A percentile compares a stretch with the other conserved stretches of the same genome.
Evolutionary conservation across 2,797 vertebrate species (phyloP).

Genomic region (Fringilla coelebs): DNA sequence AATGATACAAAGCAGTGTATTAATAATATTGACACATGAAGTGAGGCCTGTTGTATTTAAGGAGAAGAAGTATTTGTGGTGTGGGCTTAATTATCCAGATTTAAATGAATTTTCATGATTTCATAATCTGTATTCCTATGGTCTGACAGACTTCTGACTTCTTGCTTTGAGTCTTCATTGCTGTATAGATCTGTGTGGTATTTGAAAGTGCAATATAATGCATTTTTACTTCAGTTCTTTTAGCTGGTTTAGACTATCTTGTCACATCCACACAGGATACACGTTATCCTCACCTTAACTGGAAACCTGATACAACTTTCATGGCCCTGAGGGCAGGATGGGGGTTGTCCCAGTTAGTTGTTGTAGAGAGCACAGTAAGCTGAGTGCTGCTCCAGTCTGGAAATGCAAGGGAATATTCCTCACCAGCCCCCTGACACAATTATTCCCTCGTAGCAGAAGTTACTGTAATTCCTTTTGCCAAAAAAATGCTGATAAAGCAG

Average conservation of each 20-base stretch:
- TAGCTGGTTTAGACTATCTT: neutral
- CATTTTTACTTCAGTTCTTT: neutral
- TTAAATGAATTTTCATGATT: neutral
- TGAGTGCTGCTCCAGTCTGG: neutral
- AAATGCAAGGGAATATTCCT: neutral
- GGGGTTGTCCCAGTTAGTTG: neutral
- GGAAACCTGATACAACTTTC: neutral
- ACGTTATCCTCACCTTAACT: neutral
- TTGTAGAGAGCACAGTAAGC: neutral
- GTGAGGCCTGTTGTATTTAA: neutral
- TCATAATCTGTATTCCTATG: fast-evolving
- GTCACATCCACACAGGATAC: neutral
- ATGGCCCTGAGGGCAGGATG: neutral
- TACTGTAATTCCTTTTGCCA: neutral
- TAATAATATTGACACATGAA: neutral
- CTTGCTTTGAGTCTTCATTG: neutral
- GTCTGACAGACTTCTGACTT: neutral
- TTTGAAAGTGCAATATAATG: neutral
- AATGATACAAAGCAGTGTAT: fast-evolving
- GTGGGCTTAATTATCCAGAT: neutral
- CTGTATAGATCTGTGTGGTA: neutral
- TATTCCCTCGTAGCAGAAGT: neutral
- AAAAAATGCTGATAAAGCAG: neutral
- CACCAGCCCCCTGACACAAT: neutral
- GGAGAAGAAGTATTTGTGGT: neutral